phyloP scores from a whole-genome alignment of 1,140 invertebrate species.

The Leptestheria dahalacensis region DNA sequence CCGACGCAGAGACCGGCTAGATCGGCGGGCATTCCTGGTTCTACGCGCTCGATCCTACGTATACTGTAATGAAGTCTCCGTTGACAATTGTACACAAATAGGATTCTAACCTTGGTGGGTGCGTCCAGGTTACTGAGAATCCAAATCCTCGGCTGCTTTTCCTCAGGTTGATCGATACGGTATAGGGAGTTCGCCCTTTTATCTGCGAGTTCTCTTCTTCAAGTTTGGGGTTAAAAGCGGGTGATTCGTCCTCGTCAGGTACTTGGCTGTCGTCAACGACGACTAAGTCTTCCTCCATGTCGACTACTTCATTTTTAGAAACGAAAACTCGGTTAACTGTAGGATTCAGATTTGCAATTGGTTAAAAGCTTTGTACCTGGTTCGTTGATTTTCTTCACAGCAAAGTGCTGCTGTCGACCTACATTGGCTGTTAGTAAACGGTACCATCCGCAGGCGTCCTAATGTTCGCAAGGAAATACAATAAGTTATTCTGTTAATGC shows the following conservation, averaged over 20 bases:
- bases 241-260: background rate
- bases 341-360: no score
- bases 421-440: conserved; percentile 30
- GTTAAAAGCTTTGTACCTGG: no score
- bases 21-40: conserved; percentile 62
- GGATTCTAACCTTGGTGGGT: conserved; percentile 44
- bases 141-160: conserved; percentile 47
- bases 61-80: no score
- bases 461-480: conserved; percentile 6
- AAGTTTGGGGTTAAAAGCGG: background rate
- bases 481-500: background rate
- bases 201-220: background rate
- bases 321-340: background rate
- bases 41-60: conserved; percentile 64
- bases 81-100: background rate
- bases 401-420: conserved; percentile 22
- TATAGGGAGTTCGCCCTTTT: conserved; percentile 61
- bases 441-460: conserved; percentile 32
- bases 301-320: background rate
- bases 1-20: conserved; percentile 59
- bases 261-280: conserved; percentile 9
- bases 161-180: conserved; percentile 45
- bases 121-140: conserved; percentile 78
- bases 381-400: conserved; percentile 9
- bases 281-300: conserved; percentile 8